A percentile compares a stretch with the other conserved stretches of the same genome.
These are phyloP conservation scores for Phaedon cochleariae DNA, from an alignment of 2,888 invertebrate genomes.

Conservation along the genomic window DNA sequence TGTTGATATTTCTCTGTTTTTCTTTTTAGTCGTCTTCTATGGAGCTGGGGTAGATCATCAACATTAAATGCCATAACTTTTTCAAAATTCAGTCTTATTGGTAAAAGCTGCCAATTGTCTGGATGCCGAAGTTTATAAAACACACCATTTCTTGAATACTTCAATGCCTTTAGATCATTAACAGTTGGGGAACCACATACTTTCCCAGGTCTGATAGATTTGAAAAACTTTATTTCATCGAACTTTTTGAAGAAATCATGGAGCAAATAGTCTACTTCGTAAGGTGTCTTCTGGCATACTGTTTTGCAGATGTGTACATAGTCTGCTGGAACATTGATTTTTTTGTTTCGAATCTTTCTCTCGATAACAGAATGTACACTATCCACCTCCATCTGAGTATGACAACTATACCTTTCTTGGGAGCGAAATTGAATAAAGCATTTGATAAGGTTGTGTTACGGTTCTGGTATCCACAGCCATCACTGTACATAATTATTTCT, in stretches of 20 bases:
- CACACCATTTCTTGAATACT: constrained; percentile 9
- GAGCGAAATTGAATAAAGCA: constrained; percentile 17
- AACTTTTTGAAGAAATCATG: constrained; percentile 14
- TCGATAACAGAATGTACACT: constrained; percentile 37
- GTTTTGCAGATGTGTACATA: constrained; percentile 21
- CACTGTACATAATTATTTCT: constrained; percentile 23
- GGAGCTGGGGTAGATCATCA: constrained; percentile 8
- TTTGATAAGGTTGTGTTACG: constrained; percentile 20
- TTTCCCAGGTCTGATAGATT: constrained; percentile 23
- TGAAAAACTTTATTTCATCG: constrained; percentile 10
- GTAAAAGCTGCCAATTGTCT: not conserved
- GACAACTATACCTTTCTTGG: constrained; percentile 8
- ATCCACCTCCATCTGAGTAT: constrained; percentile 41
- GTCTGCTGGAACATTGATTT: no score
- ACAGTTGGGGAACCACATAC: constrained; percentile 13
- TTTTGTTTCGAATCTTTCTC: constrained; percentile 27
- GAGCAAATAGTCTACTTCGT: constrained; percentile 34
- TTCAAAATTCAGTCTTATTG: constrained; percentile 6
- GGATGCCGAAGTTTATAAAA: constrained; percentile 9
- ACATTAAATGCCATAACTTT: constrained; percentile 3
- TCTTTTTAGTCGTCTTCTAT: constrained; percentile 15
- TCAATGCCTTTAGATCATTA: constrained; percentile 14
- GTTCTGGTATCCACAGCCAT: constrained; percentile 18
- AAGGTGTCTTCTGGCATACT: constrained; percentile 33
- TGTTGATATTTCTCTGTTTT: constrained; percentile 27